Base-by-base conservation (phyloP, 2,888 invertebrate species). In the Chymomyza caudatula region DNA sequence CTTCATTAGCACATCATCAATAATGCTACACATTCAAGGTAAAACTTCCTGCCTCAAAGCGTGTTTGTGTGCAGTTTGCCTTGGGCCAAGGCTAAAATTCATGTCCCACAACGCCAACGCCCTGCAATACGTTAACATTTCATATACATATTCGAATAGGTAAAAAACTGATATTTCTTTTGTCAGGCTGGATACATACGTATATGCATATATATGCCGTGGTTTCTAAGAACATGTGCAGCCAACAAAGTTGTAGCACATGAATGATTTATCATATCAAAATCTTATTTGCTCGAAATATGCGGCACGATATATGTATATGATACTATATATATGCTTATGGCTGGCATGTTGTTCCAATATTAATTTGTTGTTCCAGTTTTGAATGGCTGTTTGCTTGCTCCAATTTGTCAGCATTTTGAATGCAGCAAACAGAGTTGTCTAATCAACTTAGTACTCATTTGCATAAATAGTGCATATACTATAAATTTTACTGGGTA, bases 1-100 rank as follows among this genome's bases (percentile, higher is more conserved):
- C 29, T 11, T 11, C 11, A 4, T 11, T 11, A 29, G 29, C 6
- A 25, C 6, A 25, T 11, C 29, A 29, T 29, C 11, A 37, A 37
- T 37, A 37, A 37, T 11, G 1, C 3, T 37, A 2, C 13, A 47
- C n/a, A 47, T 47, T 47, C 47, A 47, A 47, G 47, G 47, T 47
- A 47, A 17, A 17, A 17, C 47, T 6, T 47, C 5, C 47, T 15
- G 5, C 8, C 47, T 11, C 5, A 47, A 25, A 25, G 25, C 25
- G 2, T 25, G 6, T 25, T 25, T 25, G 15, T 6, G 44, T 15
- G n/a, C 15, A 44, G 44, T 47, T 47, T 55, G 2, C 20, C 23
- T 43, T 29, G 25, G 52, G 60, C 42, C 60, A 60, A 60, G 60
- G 60, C 52, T 60, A 60, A 20, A 52, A 53, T 19, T 42, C 60